Evolutionary conservation across 37 sponge, comb jelly and placozoan genomes (phyloP).

Genomic region (Sycon ciliatum): DNA sequence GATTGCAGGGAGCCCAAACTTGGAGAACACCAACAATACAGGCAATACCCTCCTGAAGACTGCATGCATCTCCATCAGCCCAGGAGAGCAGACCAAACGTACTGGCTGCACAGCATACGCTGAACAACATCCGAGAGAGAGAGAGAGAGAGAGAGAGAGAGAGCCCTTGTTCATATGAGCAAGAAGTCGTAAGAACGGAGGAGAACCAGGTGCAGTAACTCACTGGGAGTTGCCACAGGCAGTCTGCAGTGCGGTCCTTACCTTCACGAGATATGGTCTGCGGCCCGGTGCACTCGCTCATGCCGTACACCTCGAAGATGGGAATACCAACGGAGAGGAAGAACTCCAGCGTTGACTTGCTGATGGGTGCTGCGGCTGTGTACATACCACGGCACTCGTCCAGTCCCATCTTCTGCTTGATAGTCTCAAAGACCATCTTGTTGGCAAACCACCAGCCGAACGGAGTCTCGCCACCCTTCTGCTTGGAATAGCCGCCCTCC

Average conservation of each 20-base stretch:
- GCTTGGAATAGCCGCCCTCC: constrained; percentile 46
- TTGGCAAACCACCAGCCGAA: constrained; percentile 83
- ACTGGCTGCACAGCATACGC: no score
- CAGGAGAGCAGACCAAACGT: no score
- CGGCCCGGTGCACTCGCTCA: constrained; percentile 87
- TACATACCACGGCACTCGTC: constrained; percentile 35
- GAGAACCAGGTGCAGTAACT: no score
- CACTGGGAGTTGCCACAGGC: neutral
- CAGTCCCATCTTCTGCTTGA: constrained; percentile 57
- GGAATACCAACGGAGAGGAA: constrained; percentile 76
- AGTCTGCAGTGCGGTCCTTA: neutral
- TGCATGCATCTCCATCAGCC: no score
- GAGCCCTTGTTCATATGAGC: no score
- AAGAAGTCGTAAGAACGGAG: no score
- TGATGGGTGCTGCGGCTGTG: constrained; percentile 80
- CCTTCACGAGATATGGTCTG: constrained; percentile 63
- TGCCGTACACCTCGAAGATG: constrained; percentile 80
- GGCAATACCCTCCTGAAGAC: no score
- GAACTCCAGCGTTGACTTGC: constrained; percentile 64
- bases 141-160: no score
- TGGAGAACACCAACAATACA: no score
- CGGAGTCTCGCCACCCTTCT: constrained; percentile 44
- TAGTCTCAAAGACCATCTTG: constrained; percentile 26
- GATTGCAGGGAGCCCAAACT: no score
- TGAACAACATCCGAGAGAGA: no score